phyloP scores from a whole-genome alignment of 2,888 invertebrate genomes.

The Fragum whitleyi region DNA sequence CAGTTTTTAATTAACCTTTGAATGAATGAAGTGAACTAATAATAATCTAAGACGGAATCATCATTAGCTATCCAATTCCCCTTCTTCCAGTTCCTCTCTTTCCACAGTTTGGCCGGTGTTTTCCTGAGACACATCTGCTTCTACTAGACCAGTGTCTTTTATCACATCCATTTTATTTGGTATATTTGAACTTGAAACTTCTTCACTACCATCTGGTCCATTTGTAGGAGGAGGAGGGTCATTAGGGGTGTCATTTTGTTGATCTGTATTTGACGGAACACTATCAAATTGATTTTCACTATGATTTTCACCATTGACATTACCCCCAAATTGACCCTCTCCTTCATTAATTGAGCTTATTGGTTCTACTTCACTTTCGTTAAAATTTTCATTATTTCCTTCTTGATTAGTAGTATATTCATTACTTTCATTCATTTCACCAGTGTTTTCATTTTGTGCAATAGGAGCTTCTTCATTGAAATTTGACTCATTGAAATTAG shows the following conservation, averaged over 20 bases:
- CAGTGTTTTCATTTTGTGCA: slow-evolving; percentile 13
- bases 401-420: background rate
- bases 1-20: too few relatives aligned
- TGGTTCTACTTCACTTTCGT: slow-evolving; percentile 19
- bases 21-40: too few relatives aligned
- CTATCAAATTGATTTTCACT: background rate
- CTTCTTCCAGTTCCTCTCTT: slow-evolving; percentile 63
- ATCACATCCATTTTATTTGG: slow-evolving; percentile 27
- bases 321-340: background rate
- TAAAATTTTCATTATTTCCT: slow-evolving; percentile 24
- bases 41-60: background rate
- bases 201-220: slow-evolving; percentile 30
- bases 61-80: slow-evolving; percentile 68
- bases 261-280: slow-evolving; percentile 1
- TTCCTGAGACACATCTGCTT: slow-evolving; percentile 28
- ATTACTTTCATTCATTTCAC: background rate
- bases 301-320: slow-evolving; percentile 31
- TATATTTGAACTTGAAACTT: background rate
- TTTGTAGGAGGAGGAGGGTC: slow-evolving; percentile 17
- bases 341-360: background rate
- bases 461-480: background rate
- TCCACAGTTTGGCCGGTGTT: background rate
- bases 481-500: slow-evolving; percentile 6
- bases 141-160: slow-evolving; percentile 32
- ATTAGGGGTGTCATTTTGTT: background rate